These are phyloP conservation scores for Cromileptes altivelis DNA, from an alignment of 2,113 vertebrate genomes.

Conservation along the genomic window DNA sequence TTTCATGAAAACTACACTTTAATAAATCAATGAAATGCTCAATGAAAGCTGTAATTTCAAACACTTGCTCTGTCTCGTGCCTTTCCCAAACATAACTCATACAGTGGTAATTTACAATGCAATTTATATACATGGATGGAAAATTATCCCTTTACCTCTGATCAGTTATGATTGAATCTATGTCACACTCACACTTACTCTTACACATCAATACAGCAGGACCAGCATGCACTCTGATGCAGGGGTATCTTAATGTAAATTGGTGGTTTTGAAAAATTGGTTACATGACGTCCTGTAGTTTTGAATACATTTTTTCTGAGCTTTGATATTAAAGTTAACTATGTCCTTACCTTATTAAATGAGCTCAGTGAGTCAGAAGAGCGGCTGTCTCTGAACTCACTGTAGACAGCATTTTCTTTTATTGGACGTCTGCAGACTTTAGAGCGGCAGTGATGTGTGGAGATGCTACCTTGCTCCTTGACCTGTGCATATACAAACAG, in stretches of 20 bases:
- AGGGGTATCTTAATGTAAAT: not conserved
- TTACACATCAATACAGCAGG: not conserved
- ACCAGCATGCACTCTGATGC: not conserved
- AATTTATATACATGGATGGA: not conserved
- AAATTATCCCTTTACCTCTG: not conserved
- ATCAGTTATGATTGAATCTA: not conserved
- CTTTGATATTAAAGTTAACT: not conserved
- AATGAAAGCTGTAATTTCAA: not conserved
- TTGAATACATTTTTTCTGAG: not conserved
- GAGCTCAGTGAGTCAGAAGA: not conserved
- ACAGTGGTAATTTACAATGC: not conserved
- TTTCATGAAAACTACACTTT: not conserved
- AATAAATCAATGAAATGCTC: not conserved
- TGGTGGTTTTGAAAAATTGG: not conserved
- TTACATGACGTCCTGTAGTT: not conserved
- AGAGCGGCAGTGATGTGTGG: not conserved
- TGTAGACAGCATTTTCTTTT: not conserved
- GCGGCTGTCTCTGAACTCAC: not conserved
- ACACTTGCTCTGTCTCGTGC: not conserved
- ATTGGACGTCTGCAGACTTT: not conserved
- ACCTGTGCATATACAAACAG: constrained; percentile 9
- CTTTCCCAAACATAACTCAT: not conserved
- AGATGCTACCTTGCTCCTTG: not conserved
- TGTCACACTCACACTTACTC: not conserved
- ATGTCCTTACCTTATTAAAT: constrained; percentile 13